Base-by-base conservation (phyloP, 2,113 vertebrate species). In the Amblyopsis rosae region DNA sequence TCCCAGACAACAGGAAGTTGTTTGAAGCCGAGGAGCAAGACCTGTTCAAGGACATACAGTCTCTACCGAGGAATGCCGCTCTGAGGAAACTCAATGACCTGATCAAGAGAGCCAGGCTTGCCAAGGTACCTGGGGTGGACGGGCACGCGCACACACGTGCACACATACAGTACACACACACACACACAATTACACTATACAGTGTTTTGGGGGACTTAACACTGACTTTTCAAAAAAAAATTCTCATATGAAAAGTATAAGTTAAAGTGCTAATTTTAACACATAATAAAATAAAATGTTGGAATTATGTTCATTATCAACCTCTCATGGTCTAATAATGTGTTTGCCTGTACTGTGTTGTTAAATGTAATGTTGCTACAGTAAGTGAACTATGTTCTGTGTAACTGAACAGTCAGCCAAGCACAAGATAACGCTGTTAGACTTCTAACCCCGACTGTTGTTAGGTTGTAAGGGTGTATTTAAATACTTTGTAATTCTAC, bases 11-110 rank as follows among this genome's bases (percentile, higher is more conserved):
- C 85, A 95, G 97, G 78, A 98, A 98, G 77, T 88, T 99, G 80
- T 99, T 99, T 10, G 98, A 99, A 82, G 97, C 95, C 0, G 98
- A 99, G 85, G 98, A 98, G 69, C 96, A 99, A 85, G 98, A 99
- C 71, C 89, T 99, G 19, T 99, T 99, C 72, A 94, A 94, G 74
- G 98, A 99, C 67, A 99, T 99, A 70, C 98, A 99, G 85, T 97
- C 96, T 50, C 89, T 99, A 9, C 98, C 98, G 2, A 94, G 97
- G 50, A 99, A 99, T 0, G 96, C 98, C 0, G 98, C 98, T 1
- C 93, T 99, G 2, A 91, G 98, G 66, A 99, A 99, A 75, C 95
- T 99, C 62, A 99, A 99, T 0, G 98, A 99, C 75, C 94, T 99
- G 81, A 98, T 99, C 86, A 99, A 99, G 85, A 88, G 98, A 73